These are phyloP conservation scores for Psophia crepitans DNA, from an alignment of 2,113 vertebrate genomes.

Conservation along the genomic window DNA sequence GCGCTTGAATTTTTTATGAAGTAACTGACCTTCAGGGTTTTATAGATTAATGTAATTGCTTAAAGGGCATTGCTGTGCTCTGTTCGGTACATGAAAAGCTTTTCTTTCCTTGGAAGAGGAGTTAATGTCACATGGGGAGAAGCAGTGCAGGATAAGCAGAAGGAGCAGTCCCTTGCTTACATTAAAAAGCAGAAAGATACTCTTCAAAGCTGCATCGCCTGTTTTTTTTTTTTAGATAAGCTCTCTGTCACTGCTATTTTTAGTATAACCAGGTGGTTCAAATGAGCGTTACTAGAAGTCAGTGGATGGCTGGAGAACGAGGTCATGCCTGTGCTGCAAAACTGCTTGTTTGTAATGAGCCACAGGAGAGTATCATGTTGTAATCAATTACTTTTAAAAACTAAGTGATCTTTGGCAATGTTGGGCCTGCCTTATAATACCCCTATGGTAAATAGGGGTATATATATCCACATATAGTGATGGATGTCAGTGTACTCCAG, in stretches of 20 bases:
- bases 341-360: background rate
- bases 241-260: background rate
- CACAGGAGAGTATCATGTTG: background rate
- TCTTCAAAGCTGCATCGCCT: too few relatives aligned
- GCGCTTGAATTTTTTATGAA: background rate
- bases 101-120: background rate
- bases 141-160: rapidly evolving
- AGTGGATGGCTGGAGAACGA: background rate
- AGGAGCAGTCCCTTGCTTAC: background rate
- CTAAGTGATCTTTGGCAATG: rapidly evolving
- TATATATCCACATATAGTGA: background rate
- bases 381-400: background rate
- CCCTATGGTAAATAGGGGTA: background rate
- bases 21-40: background rate
- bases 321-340: background rate
- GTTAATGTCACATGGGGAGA: background rate
- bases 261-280: background rate
- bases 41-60: background rate
- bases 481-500: background rate
- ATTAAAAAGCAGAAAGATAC: background rate
- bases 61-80: background rate
- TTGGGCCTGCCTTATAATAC: background rate
- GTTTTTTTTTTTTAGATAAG: background rate
- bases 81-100: background rate
- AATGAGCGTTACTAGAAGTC: background rate